Evolutionary conservation across 2,113 vertebrate species (phyloP), one percentile per base, ranked within the genome.

Genomic region (Brachirus orientalis): DNA sequence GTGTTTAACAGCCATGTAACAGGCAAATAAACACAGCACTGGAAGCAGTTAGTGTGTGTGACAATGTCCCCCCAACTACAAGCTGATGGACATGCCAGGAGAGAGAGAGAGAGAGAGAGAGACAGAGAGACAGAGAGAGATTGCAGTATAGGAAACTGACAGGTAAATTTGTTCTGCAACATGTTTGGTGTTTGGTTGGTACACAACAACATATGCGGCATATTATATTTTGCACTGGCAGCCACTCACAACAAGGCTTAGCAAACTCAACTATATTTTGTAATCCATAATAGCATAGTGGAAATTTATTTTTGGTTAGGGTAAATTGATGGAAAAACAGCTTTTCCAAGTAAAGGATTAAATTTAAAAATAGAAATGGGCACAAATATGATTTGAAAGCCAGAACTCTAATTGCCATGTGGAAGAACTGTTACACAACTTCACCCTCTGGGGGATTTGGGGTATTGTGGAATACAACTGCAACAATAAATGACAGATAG

Each of bases 401-500:
- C 75, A 75, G 60, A 63, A 40, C 75, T 48, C 54, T 85, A 89
- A 91, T 85, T 88, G 81, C 50, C 80, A 69, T 68, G 63, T 85
- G 88, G 88, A 90, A 87, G 89, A 87, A 84, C 67, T 79, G 46
- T 90, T 86, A 82, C 80, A 77, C 77, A 90, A 83, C 64, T 82
- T 80, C 62, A 76, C 72, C 75, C 76, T 82, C 66, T 41, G 58
- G 48, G 72, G 79, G 79, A 56, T 85, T 85, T 63, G 66, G 69
- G 60, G 54, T 73, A 72, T 78, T 65, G 78, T 83, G 83, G 78
- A 90, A 86, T 78, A 82, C 85, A 80, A 79, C 71, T 68, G 72
- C 72, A 85, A 41, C 66, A 58, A 41, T 75, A 83, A 64, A 57
- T 48, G 74, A 83, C 55, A 69, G 63, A 79, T 43, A 68, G 57